A percentile compares a stretch with the other conserved stretches of the same genome.
These are phyloP conservation scores for Synanthedon myopaeformis DNA, from an alignment of 2,888 invertebrate species.

Conservation along the genomic window DNA sequence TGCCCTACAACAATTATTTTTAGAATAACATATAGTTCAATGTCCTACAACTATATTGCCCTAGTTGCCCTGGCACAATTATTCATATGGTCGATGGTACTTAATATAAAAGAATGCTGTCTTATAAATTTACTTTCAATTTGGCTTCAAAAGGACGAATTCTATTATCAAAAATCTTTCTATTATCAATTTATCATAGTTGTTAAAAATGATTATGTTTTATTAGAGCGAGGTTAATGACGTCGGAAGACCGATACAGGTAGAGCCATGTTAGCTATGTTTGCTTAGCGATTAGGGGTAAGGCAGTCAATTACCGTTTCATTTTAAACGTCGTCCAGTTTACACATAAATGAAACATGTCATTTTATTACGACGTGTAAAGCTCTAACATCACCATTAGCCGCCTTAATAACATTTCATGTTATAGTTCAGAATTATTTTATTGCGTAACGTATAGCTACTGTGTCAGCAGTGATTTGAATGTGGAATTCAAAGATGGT, in stretches of 20 bases:
- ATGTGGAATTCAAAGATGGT: too few relatives aligned
- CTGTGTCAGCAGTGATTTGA: too few relatives aligned
- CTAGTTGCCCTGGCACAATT: too few relatives aligned
- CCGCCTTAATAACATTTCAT: neutral
- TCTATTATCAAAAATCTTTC: too few relatives aligned
- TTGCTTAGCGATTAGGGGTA: constrained; percentile 10
- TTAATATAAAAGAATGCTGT: too few relatives aligned
- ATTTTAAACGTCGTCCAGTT: constrained; percentile 1
- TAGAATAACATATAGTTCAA: too few relatives aligned
- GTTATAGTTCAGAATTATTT: neutral
- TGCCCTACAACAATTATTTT: too few relatives aligned
- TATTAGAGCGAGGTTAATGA: constrained; percentile 8
- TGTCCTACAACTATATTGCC: too few relatives aligned
- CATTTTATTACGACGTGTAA: constrained; percentile 9
- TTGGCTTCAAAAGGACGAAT: too few relatives aligned
- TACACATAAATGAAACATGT: constrained; percentile 5
- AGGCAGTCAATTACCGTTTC: constrained; percentile 11
- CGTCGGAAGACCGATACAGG: constrained; percentile 1
- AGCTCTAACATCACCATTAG: constrained; percentile 5
- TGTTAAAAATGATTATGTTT: constrained; percentile 9
- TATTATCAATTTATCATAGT: constrained; percentile 2
- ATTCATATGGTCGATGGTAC: neutral
- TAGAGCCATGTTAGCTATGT: constrained; percentile 2
- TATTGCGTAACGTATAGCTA: too few relatives aligned
- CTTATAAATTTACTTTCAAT: too few relatives aligned